Conservation (phyloP, 1,140 invertebrate species). For the Bactericera cockerelli region DNA sequence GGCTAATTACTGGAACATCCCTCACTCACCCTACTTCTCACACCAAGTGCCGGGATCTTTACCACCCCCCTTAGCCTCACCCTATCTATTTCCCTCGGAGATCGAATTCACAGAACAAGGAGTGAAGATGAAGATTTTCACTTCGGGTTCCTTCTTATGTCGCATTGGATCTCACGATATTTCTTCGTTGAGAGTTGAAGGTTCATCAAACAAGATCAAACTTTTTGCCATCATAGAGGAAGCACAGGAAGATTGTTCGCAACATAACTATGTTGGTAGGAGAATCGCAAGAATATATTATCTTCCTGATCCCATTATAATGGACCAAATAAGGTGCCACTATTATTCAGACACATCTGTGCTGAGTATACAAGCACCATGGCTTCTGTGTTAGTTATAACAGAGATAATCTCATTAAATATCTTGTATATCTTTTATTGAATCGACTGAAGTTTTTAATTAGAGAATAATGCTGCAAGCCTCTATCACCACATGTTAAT, state of each 20-base stretch:
- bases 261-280: not conserved
- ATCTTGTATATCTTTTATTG: too few relatives aligned
- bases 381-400: not conserved
- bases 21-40: not conserved
- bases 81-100: not conserved
- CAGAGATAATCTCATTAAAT: too few relatives aligned
- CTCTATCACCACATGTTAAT: too few relatives aligned
- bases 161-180: not conserved
- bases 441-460: too few relatives aligned
- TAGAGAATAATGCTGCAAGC: too few relatives aligned
- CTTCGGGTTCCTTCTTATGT: not conserved
- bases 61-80: not conserved
- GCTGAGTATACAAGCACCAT: not conserved
- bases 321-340: not conserved
- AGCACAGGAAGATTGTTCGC: not conserved
- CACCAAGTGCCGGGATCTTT: not conserved
- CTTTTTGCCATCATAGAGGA: not conserved
- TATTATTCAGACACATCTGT: conserved; percentile 3
- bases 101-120: not conserved
- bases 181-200: not conserved
- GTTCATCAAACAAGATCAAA: not conserved
- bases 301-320: not conserved
- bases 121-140: not conserved
- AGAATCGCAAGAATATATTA: not conserved
- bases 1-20: not conserved